A percentile compares a stretch with the other conserved stretches of the same genome.
phyloP scores from a whole-genome alignment of 2,888 invertebrate species.

The Boloria euphrosyne region DNA sequence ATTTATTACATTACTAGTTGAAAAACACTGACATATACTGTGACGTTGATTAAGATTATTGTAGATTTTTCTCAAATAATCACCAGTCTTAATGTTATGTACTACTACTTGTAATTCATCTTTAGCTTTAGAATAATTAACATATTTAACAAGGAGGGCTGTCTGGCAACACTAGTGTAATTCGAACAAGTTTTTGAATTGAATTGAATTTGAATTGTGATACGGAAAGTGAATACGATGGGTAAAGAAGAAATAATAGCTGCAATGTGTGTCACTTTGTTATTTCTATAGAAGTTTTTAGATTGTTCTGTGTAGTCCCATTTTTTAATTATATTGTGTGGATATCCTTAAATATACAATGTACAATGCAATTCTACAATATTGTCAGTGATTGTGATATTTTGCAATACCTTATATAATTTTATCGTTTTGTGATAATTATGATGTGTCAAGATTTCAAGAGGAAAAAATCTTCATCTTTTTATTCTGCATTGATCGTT shows the following conservation, averaged over 20 bases:
- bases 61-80: slow-evolving; percentile 8
- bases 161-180: slow-evolving; percentile 19
- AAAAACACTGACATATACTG: slow-evolving; percentile 7
- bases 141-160: slow-evolving; percentile 6
- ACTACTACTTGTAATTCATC: slow-evolving; percentile 12
- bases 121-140: slow-evolving; percentile 15
- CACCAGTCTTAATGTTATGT: slow-evolving; percentile 11
- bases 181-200: not conserved
- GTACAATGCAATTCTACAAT: slow-evolving; percentile 4
- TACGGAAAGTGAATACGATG: not conserved
- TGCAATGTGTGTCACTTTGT: slow-evolving; percentile 6
- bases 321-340: slow-evolving; percentile 8
- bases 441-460: slow-evolving; percentile 9
- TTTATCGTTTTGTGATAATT: slow-evolving; percentile 12
- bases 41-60: slow-evolving; percentile 12
- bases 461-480: not conserved
- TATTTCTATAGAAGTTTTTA: slow-evolving; percentile 5
- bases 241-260: not conserved
- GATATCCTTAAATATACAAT: slow-evolving; percentile 4
- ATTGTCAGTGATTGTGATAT: slow-evolving; percentile 18
- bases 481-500: slow-evolving; percentile 5
- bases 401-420: slow-evolving; percentile 17
- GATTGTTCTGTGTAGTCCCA: slow-evolving; percentile 10
- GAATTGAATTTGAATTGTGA: too few relatives aligned
- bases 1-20: slow-evolving; percentile 15